Base-by-base conservation (phyloP, 2,797 vertebrate genomes). In the Etheostoma nigrum region DNA sequence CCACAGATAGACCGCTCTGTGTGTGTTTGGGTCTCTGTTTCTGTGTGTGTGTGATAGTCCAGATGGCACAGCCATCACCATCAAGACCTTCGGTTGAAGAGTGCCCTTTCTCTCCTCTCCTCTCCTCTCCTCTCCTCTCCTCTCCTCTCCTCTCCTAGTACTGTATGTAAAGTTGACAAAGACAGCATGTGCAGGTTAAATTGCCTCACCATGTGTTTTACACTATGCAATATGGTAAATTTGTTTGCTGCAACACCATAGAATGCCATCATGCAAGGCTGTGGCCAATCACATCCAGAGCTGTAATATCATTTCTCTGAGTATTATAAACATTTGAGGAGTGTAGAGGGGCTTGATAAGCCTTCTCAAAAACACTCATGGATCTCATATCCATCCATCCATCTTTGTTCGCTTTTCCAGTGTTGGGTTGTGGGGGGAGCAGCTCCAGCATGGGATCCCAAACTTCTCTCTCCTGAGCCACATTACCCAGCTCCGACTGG, bases 21-120 rank as follows among this genome's bases (percentile, higher is more conserved):
- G 86, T 67, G 87, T 79, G 82, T 82, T 65, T 79, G 76, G 45
- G 57, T 62, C 40, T 57, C 66, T 53, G 27, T 65, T 64, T 61
- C 25, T 61, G 67, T 64, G 40, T 78, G 66, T 71, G 81, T 40
- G 10, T 69, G 76, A 63, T 18, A 48, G 86, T 83, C 89, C 91
- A 92, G 91, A 92, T 93, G 92, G 91, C 84, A 82, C 84, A 81
- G 88, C 69, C 76, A 51, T 81, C 76, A 79, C 83, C 81, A 74
- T 81, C 76, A 74, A 67, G 67, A 81, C 73, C 63, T 66, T 68
- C 12, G 18, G 71, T 19, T 81, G 52, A 83, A 57, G 65, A 65
- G 68, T 54, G 52, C 0, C 30, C 27, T 27, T 57, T 40, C 27
- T 33, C 6, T 60, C 27, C 45, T 33, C 6, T 48, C 52, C 59